These are phyloP conservation scores for Leistus spinibarbis DNA, from an alignment of 2,888 invertebrate genomes.

Conservation along the genomic window DNA sequence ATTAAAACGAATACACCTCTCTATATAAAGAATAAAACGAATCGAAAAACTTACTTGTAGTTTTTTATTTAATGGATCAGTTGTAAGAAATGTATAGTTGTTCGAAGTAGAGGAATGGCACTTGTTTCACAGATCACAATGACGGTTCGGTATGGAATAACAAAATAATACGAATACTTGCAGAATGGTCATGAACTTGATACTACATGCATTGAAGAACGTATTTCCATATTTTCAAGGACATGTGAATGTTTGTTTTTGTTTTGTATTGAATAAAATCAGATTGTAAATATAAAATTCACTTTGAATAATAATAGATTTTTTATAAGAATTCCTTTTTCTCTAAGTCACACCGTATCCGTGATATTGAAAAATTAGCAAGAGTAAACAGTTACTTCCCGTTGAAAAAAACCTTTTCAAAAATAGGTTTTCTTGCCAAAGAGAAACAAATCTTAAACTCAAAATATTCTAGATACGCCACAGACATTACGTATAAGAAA, in stretches of 20 bases:
- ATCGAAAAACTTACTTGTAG: slow-evolving; percentile 9
- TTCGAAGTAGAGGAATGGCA: background rate
- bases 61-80: background rate
- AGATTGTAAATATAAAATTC: background rate
- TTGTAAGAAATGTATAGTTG: too few species aligned
- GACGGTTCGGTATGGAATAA: background rate
- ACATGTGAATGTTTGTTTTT: background rate
- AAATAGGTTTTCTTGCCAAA: too few species aligned
- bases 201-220: background rate
- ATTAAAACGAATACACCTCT: slow-evolving; percentile 20
- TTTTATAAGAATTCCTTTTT: too few species aligned
- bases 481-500: too few species aligned
- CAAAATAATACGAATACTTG: background rate
- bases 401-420: too few species aligned
- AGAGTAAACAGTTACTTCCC: too few species aligned
- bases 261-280: background rate
- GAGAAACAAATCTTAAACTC: too few species aligned
- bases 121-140: slow-evolving; percentile 12
- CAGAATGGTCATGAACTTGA: too few species aligned
- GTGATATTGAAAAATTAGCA: too few species aligned
- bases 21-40: background rate
- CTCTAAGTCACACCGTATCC: too few species aligned
- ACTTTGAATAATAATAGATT: too few species aligned
- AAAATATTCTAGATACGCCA: too few species aligned
- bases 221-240: background rate